Evolutionary conservation across 2,888 invertebrate genomes (phyloP).

Genomic region (Eucriotettix oculatus): DNA sequence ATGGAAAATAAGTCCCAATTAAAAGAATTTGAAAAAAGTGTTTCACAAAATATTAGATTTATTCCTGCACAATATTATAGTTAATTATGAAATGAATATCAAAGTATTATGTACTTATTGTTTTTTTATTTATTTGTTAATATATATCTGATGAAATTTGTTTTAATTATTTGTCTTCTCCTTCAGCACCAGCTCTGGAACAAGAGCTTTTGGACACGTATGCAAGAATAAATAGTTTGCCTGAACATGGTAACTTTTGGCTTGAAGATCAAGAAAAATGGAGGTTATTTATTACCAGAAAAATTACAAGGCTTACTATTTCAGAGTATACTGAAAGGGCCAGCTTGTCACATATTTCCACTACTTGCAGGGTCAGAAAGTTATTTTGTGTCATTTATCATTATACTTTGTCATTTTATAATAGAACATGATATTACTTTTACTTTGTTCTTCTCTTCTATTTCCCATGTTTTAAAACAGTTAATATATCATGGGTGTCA

Average conservation of each 20-base stretch:
- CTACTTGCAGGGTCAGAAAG: conserved; percentile 12
- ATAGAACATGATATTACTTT: background rate
- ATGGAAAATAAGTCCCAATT: too few species aligned
- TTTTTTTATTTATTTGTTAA: too few species aligned
- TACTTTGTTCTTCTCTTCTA: background rate
- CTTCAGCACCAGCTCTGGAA: conserved; percentile 11
- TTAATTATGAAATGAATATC: too few species aligned
- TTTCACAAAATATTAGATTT: too few species aligned
- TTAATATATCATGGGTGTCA: background rate
- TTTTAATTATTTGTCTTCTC: too few species aligned
- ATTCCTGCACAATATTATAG: too few species aligned
- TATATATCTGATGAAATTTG: too few species aligned
- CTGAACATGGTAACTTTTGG: conserved; percentile 8
- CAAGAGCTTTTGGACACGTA: conserved; percentile 13
- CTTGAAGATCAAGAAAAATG: conserved; percentile 12
- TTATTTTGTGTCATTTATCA: background rate
- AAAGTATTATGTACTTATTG: too few species aligned
- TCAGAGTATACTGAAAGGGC: conserved; percentile 12
- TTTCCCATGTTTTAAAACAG: background rate
- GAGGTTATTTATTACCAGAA: conserved; percentile 13
- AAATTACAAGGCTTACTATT: conserved; percentile 11
- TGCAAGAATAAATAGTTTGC: conserved; percentile 8
- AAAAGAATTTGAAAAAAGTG: too few species aligned
- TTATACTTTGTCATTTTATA: too few species aligned
- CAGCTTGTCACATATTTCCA: conserved; percentile 12